Percentiles rank a stretch among this genome's conserved stretches.
Evolutionary conservation across 2,113 vertebrate species (phyloP).

Genomic region (Rhinogobius similis): DNA sequence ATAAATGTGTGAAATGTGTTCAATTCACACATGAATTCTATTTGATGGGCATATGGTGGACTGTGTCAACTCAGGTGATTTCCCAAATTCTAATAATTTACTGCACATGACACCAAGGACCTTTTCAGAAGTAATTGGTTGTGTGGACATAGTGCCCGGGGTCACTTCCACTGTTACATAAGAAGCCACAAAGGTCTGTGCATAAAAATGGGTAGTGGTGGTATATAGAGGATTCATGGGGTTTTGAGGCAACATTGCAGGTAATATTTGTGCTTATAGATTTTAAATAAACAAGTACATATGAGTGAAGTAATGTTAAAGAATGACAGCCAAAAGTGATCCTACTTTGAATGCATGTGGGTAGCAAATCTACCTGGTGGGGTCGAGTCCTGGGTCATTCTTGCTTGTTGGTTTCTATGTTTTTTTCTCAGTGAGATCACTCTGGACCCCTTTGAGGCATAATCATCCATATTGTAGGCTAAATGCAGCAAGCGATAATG

Average conservation of each 20-base stretch:
- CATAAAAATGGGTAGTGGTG: neutral
- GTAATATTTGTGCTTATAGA: conserved; percentile 10
- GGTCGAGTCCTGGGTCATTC: conserved; percentile 49
- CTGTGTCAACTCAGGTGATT: conserved; percentile 8
- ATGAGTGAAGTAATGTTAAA: conserved; percentile 5
- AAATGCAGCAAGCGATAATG: conserved; percentile 80
- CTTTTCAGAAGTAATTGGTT: conserved; percentile 37
- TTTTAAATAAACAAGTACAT: conserved; percentile 15
- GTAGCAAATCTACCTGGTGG: conserved; percentile 60
- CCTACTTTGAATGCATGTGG: neutral
- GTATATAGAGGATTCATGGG: conserved; percentile 4
- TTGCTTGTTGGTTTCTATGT: conserved; percentile 72
- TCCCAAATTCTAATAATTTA: conserved; percentile 20
- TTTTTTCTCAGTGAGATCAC: conserved; percentile 67
- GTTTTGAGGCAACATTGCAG: conserved; percentile 14
- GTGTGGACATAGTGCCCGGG: conserved; percentile 17
- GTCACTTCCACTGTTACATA: conserved; percentile 38
- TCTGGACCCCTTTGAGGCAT: conserved; percentile 76
- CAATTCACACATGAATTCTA: neutral
- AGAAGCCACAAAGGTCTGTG: conserved; percentile 18
- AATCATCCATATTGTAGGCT: conserved; percentile 80
- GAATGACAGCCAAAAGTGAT: neutral
- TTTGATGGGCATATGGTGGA: neutral
- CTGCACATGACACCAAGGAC: conserved; percentile 27
- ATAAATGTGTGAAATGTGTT: too few species aligned